A percentile compares a stretch with the other conserved stretches of the same genome.
These are phyloP conservation scores for Eupleurogrammus muticus DNA, from an alignment of 2,797 vertebrate species.

Conservation along the genomic window DNA sequence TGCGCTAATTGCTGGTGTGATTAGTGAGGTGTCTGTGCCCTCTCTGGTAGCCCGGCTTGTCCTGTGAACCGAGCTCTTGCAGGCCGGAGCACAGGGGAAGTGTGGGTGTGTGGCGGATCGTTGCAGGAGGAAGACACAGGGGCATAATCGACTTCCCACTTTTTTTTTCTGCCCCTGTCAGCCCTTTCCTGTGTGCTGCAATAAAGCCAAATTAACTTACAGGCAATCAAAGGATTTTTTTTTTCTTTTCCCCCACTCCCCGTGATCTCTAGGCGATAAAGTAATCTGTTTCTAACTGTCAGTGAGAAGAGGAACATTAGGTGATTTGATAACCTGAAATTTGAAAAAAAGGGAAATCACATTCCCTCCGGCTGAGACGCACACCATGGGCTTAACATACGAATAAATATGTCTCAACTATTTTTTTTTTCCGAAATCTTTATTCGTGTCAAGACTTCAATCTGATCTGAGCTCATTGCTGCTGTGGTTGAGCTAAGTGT, in stretches of 20 bases:
- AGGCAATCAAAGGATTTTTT: constrained; percentile 73
- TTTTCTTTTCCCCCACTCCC: too few relatives aligned
- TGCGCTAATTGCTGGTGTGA: constrained; percentile 82
- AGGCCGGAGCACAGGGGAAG: constrained; percentile 43
- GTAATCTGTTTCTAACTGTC: constrained; percentile 64
- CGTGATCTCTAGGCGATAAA: constrained; percentile 63
- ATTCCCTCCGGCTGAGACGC: constrained; percentile 10
- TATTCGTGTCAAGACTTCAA: constrained; percentile 15
- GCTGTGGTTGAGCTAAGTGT: constrained; percentile 21
- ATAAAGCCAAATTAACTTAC: constrained; percentile 82
- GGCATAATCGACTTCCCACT: constrained; percentile 76
- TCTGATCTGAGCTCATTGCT: constrained; percentile 29
- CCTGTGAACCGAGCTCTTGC: constrained; percentile 65
- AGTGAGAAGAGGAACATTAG: constrained; percentile 46
- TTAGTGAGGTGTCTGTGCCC: constrained; percentile 80
- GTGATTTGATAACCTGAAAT: constrained; percentile 42
- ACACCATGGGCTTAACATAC: constrained; percentile 3
- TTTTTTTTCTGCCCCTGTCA: constrained; percentile 79
- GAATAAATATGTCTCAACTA: constrained; percentile 8
- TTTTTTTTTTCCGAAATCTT: constrained; percentile 37
- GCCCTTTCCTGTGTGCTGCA: constrained; percentile 71
- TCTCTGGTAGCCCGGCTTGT: constrained; percentile 59
- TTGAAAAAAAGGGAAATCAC: neutral
- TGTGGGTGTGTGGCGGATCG: constrained; percentile 55
- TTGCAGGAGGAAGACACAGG: constrained; percentile 63